Evolutionary conservation across 37 sponge, comb jelly and placozoan genomes (phyloP), one percentile per base, ranked within the genome.

Genomic region (Amphimedon queenslandica): DNA sequence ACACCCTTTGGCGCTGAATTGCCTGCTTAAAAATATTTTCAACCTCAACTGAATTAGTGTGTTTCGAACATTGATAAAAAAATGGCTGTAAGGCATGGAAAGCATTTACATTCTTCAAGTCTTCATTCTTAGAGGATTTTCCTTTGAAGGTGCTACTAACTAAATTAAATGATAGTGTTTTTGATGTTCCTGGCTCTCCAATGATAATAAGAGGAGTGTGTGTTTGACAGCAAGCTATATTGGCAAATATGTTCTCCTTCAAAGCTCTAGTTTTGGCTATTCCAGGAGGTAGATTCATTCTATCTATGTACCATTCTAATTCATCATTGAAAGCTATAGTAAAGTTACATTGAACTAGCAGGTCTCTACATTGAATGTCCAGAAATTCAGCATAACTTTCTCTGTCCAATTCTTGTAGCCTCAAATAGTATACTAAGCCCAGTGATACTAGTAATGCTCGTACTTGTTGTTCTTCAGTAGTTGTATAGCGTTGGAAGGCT

Each of bases 111-210:
- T 88, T 53, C 10, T 82, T 71, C 66, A 93, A 93, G 4, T 58
- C 34, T 0, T 55, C 61, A 39, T 58, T 30, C 32, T 69, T 84
- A 6, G 92, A 88, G 35, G 88, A 80, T 53, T 65, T 42, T 30
- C 93, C 96, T 76, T 87, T 88, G 53, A 95, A 64, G 66, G 91
- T 95, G 21, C 75, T 72, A 0, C 88, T 47, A 20, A 86, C 75
- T 35, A 95, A 76, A 31, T 91, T 90, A 64, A 95, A 95, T n/a
- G 96, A 95, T 30, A 95, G 83, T 0, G 92, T 95, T 65, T 94
- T 94, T 16, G 92, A 91, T 1, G 89, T 83, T 11, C 96, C 96
- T 47, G 96, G 96, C n/a, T 89, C 57, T 18, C 96, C 96, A 21
- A 91, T 86, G 58, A 95, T 95, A 37, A 95, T 91, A 1, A 95